A percentile compares a stretch with the other conserved stretches of the same genome.
phyloP scores from a whole-genome alignment of 2,113 vertebrate species.

The Oncorhynchus gorbuscha region DNA sequence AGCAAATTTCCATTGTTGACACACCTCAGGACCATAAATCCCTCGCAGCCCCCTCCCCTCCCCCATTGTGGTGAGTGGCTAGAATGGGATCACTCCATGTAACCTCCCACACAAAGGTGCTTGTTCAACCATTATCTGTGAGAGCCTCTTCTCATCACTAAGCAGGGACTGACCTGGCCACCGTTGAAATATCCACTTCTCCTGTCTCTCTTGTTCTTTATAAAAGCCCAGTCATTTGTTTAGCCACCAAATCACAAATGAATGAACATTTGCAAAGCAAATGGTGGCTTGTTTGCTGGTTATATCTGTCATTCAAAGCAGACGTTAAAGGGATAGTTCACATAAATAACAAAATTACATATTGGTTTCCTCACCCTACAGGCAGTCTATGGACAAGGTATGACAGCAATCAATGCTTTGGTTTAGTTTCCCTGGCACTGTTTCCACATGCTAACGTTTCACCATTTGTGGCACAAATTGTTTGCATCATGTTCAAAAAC shows the following conservation, averaged over 20 bases:
- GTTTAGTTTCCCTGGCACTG: too few species aligned
- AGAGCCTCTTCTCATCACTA: constrained; percentile 69
- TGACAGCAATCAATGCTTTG: too few species aligned
- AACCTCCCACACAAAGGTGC: constrained; percentile 70
- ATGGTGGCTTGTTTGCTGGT: constrained; percentile 64
- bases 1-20: constrained; percentile 66
- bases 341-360: too few species aligned
- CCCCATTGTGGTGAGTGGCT: constrained; percentile 53
- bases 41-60: constrained; percentile 43
- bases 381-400: too few species aligned
- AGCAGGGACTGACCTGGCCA: constrained; percentile 63
- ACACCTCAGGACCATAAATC: constrained; percentile 45
- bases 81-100: constrained; percentile 68
- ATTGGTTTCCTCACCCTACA: too few species aligned
- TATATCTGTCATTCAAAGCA: constrained; percentile 66
- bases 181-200: constrained; percentile 66
- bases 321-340: constrained; percentile 64
- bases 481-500: too few species aligned
- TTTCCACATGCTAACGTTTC: too few species aligned
- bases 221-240: constrained; percentile 62
- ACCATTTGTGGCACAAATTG: too few species aligned
- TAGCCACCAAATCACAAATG: constrained; percentile 68
- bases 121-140: constrained; percentile 73
- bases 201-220: constrained; percentile 14
- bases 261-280: constrained; percentile 74